These are phyloP conservation scores for Centroberyx gerrardi DNA, from an alignment of 2,797 vertebrate species.

Conservation along the genomic window DNA sequence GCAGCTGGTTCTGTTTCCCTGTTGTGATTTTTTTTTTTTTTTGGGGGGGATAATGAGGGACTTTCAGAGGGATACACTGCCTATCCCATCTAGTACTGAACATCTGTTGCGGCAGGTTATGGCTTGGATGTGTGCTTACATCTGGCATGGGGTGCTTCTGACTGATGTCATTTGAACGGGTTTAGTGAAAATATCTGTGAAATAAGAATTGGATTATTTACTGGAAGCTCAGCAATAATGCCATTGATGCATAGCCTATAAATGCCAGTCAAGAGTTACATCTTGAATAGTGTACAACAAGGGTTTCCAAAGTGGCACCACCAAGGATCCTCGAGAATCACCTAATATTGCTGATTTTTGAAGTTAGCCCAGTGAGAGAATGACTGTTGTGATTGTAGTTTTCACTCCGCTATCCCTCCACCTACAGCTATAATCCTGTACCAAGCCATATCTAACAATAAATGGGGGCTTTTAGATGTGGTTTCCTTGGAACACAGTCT, in stretches of 20 bases:
- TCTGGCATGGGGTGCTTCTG: too few relatives aligned
- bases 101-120: not conserved
- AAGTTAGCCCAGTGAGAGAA: slow-evolving; percentile 44
- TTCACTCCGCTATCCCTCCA: slow-evolving; percentile 42
- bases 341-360: slow-evolving; percentile 30
- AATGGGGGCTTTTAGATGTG: not conserved
- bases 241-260: too few relatives aligned
- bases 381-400: slow-evolving; percentile 58
- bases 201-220: not conserved
- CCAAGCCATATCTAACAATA: slow-evolving; percentile 8
- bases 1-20: too few relatives aligned
- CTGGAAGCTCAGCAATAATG: not conserved
- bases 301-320: slow-evolving; percentile 25
- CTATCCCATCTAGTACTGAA: slow-evolving; percentile 1
- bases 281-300: not conserved
- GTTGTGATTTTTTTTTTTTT: too few relatives aligned
- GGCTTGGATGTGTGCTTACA: not conserved
- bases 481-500: slow-evolving; percentile 7
- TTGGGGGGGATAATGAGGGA: too few relatives aligned
- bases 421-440: slow-evolving; percentile 34
- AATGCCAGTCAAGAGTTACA: not conserved
- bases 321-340: not conserved
- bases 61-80: not conserved
- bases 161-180: not conserved
- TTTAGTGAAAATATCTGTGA: not conserved